Base-by-base conservation (phyloP, 1,140 invertebrate species). In the Chironomus striatipennis region DNA sequence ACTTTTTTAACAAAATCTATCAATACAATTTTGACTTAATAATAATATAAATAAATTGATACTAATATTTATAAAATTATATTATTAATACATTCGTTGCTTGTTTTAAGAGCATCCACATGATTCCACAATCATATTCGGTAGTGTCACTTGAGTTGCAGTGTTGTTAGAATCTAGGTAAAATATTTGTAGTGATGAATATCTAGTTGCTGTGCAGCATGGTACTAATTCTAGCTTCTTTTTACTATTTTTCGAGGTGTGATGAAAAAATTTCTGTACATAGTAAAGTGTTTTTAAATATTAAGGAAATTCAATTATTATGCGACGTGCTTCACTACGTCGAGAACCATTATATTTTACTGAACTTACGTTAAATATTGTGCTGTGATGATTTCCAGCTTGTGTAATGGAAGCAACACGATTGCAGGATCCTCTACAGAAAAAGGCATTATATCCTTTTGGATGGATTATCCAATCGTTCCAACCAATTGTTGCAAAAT, bases 381-480 rank as follows among this genome's bases (percentile, higher is more conserved):
- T 87, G 79, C 87, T 89, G 79, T 93, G 89, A 76, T 88, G 85
- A 43, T 87, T 88, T 4, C 86, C 86, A 74, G 86, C 87, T 43
- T 87, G 82, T 0, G 90, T 87, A 1, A 91, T 84, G 10, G 90
- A 88, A 1, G 89, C 87, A 4, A 90, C 88, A 0, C 88, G 86
- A 0, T 86, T 84, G 79, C 93, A 95, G 6, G 88, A 89, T 0
- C 93, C 93, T 43, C 88, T 89, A 77, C 93, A 95, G 83, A 92
- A 95, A 81, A 93, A 93, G 0, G 93, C 92, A 76, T 93, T 87
- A 80, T 94, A 95, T 0, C 90, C 91, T 10, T 84, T 85, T 0
- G 93, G 94, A 72, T 90, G 85, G 18, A 95, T 86, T 74, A 96
- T 94, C 91, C 93, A 95, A 81, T 93, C 90, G 77, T 89, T 89